Conservation (phyloP, 2,888 invertebrate species). For the Neria commutata region DNA sequence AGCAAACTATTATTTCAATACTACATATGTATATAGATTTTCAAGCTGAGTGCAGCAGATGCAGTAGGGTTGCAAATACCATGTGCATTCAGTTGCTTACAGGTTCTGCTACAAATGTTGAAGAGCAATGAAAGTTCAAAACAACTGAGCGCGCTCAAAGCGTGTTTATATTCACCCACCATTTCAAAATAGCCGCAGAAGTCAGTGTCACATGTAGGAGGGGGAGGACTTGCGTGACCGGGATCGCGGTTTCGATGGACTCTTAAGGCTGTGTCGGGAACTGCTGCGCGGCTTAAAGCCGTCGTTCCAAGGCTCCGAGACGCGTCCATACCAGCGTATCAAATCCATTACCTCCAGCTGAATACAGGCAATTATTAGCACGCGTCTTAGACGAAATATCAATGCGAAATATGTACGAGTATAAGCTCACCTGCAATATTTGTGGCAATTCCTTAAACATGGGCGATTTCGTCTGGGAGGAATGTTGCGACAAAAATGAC, state of each 20-base stretch:
- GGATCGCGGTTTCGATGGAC: conserved; percentile 54
- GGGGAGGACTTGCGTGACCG: conserved; percentile 58
- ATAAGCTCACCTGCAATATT: conserved; percentile 47
- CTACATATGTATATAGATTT: too few species aligned
- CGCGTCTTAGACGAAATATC: too few species aligned
- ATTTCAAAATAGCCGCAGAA: conserved; percentile 5
- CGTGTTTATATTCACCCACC: conserved; percentile 6
- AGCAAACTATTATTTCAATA: too few species aligned
- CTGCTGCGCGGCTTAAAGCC: conserved; percentile 46
- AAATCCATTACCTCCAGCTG: conserved; percentile 57
- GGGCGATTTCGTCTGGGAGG: conserved; percentile 51
- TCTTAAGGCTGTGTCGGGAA: conserved; percentile 53
- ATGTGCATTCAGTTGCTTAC: conserved; percentile 15
- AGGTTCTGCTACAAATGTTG: neutral
- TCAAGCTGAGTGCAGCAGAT: neutral
- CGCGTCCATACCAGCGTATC: conserved; percentile 58
- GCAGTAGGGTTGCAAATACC: neutral
- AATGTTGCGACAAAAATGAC: conserved; percentile 55
- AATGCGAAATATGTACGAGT: too few species aligned
- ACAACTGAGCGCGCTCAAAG: neutral
- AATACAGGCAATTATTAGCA: too few species aligned
- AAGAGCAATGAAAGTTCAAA: neutral
- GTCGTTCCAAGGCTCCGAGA: conserved; percentile 57
- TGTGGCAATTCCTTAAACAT: conserved; percentile 55
- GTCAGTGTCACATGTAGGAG: conserved; percentile 55